phyloP scores from a whole-genome alignment of 2,888 invertebrate species.

The Eristalinus aeneus region DNA sequence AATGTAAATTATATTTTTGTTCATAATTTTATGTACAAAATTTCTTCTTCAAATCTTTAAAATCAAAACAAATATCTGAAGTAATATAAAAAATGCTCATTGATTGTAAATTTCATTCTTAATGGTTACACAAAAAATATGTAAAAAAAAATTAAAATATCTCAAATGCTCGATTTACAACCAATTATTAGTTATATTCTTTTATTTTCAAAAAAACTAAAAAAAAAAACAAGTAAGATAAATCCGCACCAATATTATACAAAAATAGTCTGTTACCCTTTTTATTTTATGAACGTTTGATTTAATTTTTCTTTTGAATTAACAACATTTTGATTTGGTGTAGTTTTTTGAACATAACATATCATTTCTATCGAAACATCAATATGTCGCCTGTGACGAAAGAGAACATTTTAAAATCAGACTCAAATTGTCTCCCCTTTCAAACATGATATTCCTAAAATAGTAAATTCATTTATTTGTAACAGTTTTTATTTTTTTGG shows the following conservation, averaged over 20 bases:
- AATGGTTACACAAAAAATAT: slow-evolving; percentile 67
- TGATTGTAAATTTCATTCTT: slow-evolving; percentile 70
- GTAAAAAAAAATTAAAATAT: slow-evolving; percentile 39
- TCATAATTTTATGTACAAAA: slow-evolving; percentile 69
- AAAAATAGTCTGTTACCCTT: slow-evolving; percentile 71
- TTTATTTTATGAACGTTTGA: slow-evolving; percentile 56
- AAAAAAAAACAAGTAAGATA: slow-evolving; percentile 5
- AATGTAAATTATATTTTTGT: slow-evolving; percentile 14
- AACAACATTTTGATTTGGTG: slow-evolving; percentile 25
- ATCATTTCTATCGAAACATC: slow-evolving; percentile 2
- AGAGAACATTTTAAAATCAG: slow-evolving; percentile 28
- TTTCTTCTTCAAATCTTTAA: slow-evolving; percentile 76
- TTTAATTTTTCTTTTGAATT: slow-evolving; percentile 31
- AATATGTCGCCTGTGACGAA: slow-evolving; percentile 6
- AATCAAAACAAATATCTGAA: slow-evolving; percentile 42
- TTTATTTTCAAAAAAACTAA: slow-evolving; percentile 49
- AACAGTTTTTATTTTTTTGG: slow-evolving; percentile 29
- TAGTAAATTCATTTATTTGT: slow-evolving; percentile 34
- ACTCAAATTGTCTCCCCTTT: slow-evolving; percentile 18
- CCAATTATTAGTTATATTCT: slow-evolving; percentile 61
- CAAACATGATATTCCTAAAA: slow-evolving; percentile 9
- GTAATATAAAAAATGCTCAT: slow-evolving; percentile 62
- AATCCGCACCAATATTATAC: slow-evolving; percentile 64
- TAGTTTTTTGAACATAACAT: slow-evolving; percentile 26
- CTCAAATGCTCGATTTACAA: slow-evolving; percentile 72